Percentiles rank a stretch among this genome's conserved stretches.
Evolutionary conservation across 2,888 invertebrate species (phyloP).

Genomic region (Callyntrura guangdongensis): DNA sequence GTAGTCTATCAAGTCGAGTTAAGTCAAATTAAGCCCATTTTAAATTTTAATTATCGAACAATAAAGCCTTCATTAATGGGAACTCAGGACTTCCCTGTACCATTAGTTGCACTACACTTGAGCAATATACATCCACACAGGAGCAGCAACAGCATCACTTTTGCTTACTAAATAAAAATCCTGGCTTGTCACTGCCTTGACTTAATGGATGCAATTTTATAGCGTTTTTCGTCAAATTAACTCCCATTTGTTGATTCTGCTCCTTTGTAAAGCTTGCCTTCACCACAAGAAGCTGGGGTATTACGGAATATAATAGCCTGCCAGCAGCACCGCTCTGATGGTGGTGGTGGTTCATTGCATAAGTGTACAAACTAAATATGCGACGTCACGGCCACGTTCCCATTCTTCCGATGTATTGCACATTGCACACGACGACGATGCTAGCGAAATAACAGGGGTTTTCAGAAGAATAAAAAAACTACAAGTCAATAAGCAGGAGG

Average conservation of each 20-base stretch:
- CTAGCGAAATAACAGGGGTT: conserved; percentile 22
- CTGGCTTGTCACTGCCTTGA: conserved; percentile 71
- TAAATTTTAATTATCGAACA: conserved; percentile 80
- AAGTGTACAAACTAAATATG: conserved; percentile 62
- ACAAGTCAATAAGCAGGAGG: not conserved
- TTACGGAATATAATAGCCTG: not conserved
- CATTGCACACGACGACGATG: conserved; percentile 23
- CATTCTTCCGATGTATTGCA: conserved; percentile 62
- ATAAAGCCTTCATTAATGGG: conserved; percentile 77
- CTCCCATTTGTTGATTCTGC: conserved; percentile 72
- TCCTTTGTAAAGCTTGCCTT: conserved; percentile 25
- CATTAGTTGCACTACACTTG: not conserved
- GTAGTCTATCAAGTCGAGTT: conserved; percentile 75
- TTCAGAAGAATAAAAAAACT: conserved; percentile 3
- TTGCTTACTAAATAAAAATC: conserved; percentile 24
- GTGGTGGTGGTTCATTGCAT: conserved; percentile 38
- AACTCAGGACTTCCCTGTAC: conserved; percentile 73
- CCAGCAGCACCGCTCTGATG: not conserved
- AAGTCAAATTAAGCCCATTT: conserved; percentile 77
- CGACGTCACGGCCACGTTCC: conserved; percentile 80
- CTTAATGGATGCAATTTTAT: conserved; percentile 80
- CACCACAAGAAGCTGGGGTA: conserved; percentile 23
- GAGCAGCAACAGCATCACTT: not conserved
- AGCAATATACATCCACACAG: not conserved
- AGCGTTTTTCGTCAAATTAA: conserved; percentile 79